Base-by-base conservation (phyloP, 2,797 vertebrate species). In the Echiichthys vipera region DNA sequence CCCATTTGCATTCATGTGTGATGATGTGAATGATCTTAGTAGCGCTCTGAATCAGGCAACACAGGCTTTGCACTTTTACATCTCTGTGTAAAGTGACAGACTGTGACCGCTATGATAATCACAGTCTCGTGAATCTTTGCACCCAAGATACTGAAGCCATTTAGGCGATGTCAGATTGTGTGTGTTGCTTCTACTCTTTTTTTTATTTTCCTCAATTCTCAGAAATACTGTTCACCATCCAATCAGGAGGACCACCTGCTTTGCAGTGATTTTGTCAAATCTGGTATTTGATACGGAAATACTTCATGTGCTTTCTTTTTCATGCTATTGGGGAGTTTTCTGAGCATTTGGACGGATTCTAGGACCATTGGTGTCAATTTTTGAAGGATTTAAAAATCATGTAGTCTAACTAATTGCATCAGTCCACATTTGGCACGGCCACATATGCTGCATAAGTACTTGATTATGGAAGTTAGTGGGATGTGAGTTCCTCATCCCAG, bases 381-480 rank as follows among this genome's bases (percentile, higher is more conserved):
- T 40, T 69, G 43, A 83, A 49, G 53, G 27, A 74, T 20, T 81
- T 56, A 83, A 78, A 74, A 84, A 74, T 66, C 74, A 69, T 80
- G 80, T 71, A 77, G 72, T 67, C 46, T 47, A 78, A 80, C 77
- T 83, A 87, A 88, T 87, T 83, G 72, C 79, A 81, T 85, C 71
- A 80, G 65, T 77, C 66, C 58, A 71, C 74, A 70, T 72, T 81
- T 85, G 80, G 76, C 81, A 34, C 12, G n/a, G 56, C 17, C 49
- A 65, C 63, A 53, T 58, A 65, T 59, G 51, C 66, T 58, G 51
- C 81, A 82, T 65, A 45, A 75, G 77, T 64, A 69, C 65, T 74
- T 85, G 77, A 85, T 86, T 75, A 76, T 83, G 51, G 53, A 69
- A 54, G 67, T 80, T 85, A 75, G 71, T 67, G 61, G 70, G 54